Conservation (phyloP, 2,797 vertebrate genomes). For the Pseudochirops corinnae region DNA sequence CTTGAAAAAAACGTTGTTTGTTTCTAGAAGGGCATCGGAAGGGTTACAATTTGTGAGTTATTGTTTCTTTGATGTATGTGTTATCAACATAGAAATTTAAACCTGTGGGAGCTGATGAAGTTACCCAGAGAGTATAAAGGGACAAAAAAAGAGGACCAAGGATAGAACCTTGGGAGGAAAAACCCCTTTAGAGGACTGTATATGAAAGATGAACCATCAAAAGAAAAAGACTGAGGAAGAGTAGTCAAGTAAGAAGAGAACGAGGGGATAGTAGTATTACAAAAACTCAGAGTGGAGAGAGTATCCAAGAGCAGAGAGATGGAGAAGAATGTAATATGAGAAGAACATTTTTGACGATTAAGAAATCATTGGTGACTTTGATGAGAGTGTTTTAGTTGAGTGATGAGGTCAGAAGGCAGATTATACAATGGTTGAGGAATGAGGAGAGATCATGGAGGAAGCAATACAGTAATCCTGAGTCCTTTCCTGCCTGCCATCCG, state of each 20-base stretch:
- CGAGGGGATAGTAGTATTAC: neutral
- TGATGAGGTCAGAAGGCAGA: neutral
- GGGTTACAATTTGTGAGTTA: neutral
- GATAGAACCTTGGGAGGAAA: neutral
- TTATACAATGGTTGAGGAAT: neutral
- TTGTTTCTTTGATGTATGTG: neutral
- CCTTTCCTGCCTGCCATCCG: no score
- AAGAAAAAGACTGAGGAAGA: conserved; percentile 22
- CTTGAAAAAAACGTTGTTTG: neutral
- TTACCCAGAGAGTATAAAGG: neutral
- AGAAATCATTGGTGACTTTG: no score
- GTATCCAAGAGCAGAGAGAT: neutral
- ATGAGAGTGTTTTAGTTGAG: no score
- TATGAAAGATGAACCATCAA: neutral
- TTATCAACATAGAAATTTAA: neutral
- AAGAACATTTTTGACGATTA: neutral
- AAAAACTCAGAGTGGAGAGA: neutral
- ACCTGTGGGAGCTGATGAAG: neutral
- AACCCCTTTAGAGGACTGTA: neutral
- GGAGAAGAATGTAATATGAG: neutral
- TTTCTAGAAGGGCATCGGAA: neutral
- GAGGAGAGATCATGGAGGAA: neutral
- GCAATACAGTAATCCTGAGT: neutral
- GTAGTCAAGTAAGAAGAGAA: no score
- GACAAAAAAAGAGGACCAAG: neutral